These are phyloP conservation scores for Nyctalus aviator DNA, from an alignment of 2,797 vertebrate genomes.

Conservation along the genomic window DNA sequence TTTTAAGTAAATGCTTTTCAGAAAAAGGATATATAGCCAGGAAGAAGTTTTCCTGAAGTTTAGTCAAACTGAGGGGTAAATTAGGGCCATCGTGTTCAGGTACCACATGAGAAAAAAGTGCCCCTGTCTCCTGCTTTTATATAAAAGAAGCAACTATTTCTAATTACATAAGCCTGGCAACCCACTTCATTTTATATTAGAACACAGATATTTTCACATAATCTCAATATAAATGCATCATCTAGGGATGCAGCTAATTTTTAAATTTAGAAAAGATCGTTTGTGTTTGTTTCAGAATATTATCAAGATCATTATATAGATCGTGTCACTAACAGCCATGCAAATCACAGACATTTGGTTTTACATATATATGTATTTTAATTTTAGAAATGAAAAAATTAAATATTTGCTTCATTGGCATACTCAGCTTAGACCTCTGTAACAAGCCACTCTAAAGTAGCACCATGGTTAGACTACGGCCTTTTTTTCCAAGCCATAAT, in stretches of 20 bases:
- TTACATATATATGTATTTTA: background rate
- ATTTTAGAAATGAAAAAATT: conserved; percentile 55
- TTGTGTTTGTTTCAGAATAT: background rate
- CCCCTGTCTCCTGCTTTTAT: background rate
- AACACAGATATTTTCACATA: background rate
- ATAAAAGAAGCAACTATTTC: background rate
- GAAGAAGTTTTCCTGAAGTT: background rate
- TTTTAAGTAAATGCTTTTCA: background rate
- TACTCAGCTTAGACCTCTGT: conserved; percentile 62
- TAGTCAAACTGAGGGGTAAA: background rate
- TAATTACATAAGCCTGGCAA: background rate
- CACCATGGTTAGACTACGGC: background rate
- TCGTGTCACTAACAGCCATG: background rate
- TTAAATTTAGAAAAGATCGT: background rate
- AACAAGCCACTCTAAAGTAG: conserved; percentile 78
- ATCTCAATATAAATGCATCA: background rate
- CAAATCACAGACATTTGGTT: background rate
- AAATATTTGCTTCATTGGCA: conserved; percentile 66
- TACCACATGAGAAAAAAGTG: background rate
- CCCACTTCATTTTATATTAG: background rate
- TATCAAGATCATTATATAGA: background rate
- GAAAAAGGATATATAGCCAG: background rate
- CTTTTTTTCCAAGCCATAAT: conserved; percentile 47
- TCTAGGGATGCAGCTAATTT: background rate
- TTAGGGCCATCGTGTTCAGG: background rate